phyloP scores from a whole-genome alignment of 2,797 vertebrate species.

The Calcarius lapponicus region DNA sequence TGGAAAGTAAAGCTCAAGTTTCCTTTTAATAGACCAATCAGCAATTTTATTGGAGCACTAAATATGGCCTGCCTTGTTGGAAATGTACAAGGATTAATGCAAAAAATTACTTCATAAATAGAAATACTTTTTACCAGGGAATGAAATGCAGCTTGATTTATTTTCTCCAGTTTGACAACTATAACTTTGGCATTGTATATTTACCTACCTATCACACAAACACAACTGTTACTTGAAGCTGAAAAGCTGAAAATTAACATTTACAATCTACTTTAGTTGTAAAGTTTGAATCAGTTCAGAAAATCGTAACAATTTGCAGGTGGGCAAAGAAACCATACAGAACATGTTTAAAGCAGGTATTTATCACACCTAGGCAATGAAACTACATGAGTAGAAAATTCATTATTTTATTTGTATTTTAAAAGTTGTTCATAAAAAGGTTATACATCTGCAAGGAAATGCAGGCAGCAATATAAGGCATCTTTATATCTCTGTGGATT shows the following conservation, averaged over 20 bases:
- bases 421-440: neutral
- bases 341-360: neutral
- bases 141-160: neutral
- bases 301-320: neutral
- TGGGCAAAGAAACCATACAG: neutral
- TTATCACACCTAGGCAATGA: neutral
- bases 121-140: neutral
- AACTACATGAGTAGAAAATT: neutral
- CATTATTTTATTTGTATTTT: neutral
- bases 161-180: neutral
- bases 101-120: conserved; percentile 24
- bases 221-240: neutral
- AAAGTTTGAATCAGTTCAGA: neutral
- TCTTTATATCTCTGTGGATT: neutral
- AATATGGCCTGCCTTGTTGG: conserved; percentile 22
- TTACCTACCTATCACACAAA: neutral
- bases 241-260: conserved; percentile 18
- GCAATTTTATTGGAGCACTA: conserved; percentile 47
- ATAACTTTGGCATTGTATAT: neutral
- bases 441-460: neutral
- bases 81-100: neutral
- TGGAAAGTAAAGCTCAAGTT: conserved; percentile 49
- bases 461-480: neutral
- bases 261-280: neutral
- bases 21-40: conserved; percentile 26